A percentile compares a stretch with the other conserved stretches of the same genome.
Conservation (phyloP, 2,113 vertebrate genomes). For the Recurvirostra avosetta region DNA sequence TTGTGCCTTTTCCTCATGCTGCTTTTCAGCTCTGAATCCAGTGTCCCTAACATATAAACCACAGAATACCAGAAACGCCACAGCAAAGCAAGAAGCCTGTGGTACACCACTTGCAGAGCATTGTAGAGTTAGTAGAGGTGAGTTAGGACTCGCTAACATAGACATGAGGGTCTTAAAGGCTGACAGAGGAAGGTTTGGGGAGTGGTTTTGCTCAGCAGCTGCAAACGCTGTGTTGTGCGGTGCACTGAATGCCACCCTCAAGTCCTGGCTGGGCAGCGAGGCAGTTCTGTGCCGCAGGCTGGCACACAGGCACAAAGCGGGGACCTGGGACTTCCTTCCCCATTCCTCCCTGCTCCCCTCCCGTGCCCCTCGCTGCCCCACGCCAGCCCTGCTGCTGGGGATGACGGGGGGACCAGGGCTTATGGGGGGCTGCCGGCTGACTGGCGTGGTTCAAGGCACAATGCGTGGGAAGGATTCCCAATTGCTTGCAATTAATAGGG, state of each 20-base stretch:
- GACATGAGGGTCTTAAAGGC: neutral
- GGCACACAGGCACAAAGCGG: neutral
- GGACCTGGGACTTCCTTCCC: neutral
- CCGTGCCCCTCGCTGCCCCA: accelerated
- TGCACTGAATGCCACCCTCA: neutral
- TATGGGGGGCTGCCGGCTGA: neutral
- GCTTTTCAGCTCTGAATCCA: neutral
- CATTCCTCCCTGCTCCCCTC: neutral
- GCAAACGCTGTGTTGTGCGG: accelerated
- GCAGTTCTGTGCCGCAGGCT: neutral
- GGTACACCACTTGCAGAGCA: neutral
- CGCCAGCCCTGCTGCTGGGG: neutral
- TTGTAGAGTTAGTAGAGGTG: neutral
- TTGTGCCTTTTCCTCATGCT: neutral
- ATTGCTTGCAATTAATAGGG: neutral
- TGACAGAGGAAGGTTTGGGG: neutral
- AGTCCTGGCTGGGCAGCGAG: accelerated
- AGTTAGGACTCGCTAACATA: accelerated
- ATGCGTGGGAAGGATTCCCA: accelerated
- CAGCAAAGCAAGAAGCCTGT: neutral
- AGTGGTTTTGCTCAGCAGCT: neutral
- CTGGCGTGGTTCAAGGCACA: accelerated
- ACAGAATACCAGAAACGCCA: neutral
- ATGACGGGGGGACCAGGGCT: accelerated
- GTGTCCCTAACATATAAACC: neutral